phyloP scores from a whole-genome alignment of 1,140 invertebrate species.

The Drosophila guanche region DNA sequence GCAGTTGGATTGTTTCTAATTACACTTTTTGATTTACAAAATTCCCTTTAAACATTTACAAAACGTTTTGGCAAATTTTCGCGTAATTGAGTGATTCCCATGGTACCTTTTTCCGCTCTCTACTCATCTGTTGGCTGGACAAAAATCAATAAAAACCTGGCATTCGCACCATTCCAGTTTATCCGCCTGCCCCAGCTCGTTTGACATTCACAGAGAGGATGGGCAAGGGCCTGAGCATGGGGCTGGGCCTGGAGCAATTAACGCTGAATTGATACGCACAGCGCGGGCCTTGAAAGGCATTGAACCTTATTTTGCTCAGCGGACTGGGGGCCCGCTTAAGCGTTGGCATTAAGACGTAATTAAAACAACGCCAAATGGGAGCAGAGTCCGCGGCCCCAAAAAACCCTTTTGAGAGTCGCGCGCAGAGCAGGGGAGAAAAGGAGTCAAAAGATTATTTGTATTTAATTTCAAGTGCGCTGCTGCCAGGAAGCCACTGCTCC shows the following conservation, averaged over 20 bases:
- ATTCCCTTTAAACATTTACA: too few relatives aligned
- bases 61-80: too few relatives aligned
- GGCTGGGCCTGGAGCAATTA: slow-evolving; percentile 64
- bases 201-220: slow-evolving; percentile 45
- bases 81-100: background rate
- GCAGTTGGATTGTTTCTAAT: too few relatives aligned
- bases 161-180: slow-evolving; percentile 68
- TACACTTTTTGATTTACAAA: background rate
- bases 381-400: slow-evolving; percentile 10
- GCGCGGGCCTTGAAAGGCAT: slow-evolving; percentile 36
- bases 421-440: slow-evolving; percentile 5
- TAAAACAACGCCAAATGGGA: slow-evolving; percentile 76
- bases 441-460: slow-evolving; percentile 82
- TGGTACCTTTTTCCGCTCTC: slow-evolving; percentile 8
- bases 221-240: background rate
- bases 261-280: slow-evolving; percentile 76
- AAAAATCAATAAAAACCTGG: slow-evolving; percentile 64
- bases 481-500: slow-evolving; percentile 46
- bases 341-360: slow-evolving; percentile 79
- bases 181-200: slow-evolving; percentile 52
- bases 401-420: slow-evolving; percentile 26
- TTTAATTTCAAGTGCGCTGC: slow-evolving; percentile 69
- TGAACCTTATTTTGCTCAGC: slow-evolving; percentile 44
- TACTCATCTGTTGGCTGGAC: background rate
- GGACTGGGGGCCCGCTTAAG: slow-evolving; percentile 42